These are phyloP conservation scores for Diorhabda elongata DNA, from an alignment of 1,140 invertebrate genomes.

Conservation along the genomic window DNA sequence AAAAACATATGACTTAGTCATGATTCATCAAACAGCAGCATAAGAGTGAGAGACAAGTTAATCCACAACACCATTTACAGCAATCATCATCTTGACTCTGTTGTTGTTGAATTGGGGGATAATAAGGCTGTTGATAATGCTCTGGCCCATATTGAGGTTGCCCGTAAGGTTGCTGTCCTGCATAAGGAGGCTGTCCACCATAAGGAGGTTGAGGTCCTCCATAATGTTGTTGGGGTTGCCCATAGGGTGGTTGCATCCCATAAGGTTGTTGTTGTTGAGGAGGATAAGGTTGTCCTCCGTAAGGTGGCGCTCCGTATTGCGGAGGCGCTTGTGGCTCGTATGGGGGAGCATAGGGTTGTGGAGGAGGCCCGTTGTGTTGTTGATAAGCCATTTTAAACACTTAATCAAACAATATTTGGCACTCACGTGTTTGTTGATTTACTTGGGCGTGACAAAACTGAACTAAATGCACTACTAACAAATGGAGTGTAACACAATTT, in stretches of 20 bases:
- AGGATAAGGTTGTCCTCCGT: not conserved
- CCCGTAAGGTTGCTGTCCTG: constrained; percentile 6
- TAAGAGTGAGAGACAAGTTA: constrained; percentile 10
- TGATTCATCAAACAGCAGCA: constrained; percentile 16
- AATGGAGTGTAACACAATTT: not conserved
- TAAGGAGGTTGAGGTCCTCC: constrained; percentile 9
- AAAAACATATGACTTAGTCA: constrained; percentile 1
- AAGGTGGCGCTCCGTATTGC: constrained; percentile 12
- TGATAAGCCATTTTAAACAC: constrained; percentile 10
- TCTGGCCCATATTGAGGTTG: not conserved
- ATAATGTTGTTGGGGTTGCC: constrained; percentile 13
- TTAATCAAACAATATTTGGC: not conserved
- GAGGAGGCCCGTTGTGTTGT: constrained; percentile 12
- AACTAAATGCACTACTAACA: not conserved
- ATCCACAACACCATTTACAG: constrained; percentile 17
- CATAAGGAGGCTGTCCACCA: constrained; percentile 8
- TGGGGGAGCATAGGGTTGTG: constrained; percentile 10
- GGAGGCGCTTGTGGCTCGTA: constrained; percentile 11
- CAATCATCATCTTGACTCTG: constrained; percentile 11
- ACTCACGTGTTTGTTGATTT: not conserved
- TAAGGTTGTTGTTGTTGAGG: constrained; percentile 3
- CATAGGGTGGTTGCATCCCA: constrained; percentile 8
- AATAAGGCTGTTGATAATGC: constrained; percentile 12
- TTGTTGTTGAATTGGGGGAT: constrained; percentile 7
- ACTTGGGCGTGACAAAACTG: not conserved